Evolutionary conservation across 2,888 invertebrate species (phyloP).

Genomic region (Coleophora deauratella): DNA sequence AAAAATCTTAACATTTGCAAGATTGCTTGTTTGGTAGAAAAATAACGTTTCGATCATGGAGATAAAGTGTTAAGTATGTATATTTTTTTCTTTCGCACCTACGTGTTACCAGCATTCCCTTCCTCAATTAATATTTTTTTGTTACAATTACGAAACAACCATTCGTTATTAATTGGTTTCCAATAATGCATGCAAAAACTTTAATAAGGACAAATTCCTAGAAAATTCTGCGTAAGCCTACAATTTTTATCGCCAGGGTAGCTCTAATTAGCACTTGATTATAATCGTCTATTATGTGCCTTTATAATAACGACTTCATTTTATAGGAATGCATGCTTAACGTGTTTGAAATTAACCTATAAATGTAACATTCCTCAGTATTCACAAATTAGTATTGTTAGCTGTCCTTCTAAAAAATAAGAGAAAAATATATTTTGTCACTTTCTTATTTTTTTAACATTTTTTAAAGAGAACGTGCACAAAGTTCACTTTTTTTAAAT

Average conservation of each 20-base stretch:
- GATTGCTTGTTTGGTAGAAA: no score
- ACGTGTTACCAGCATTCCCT: no score
- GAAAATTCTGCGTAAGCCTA: conserved; percentile 4
- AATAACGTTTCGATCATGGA: no score
- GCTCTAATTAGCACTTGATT: conserved; percentile 8
- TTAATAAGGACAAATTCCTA: conserved; percentile 17
- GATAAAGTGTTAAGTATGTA: no score
- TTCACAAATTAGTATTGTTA: no score
- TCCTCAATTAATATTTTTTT: conserved; percentile 18
- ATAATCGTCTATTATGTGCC: conserved; percentile 4
- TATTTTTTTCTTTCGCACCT: no score
- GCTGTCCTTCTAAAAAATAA: no score
- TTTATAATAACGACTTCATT: conserved; percentile 5
- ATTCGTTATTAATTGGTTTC: conserved; percentile 17
- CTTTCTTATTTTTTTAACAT: no score
- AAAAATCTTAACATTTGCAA: no score
- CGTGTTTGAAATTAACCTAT: conserved; percentile 3
- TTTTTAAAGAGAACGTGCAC: no score
- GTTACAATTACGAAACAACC: conserved; percentile 15
- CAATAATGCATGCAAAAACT: conserved; percentile 16
- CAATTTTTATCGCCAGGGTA: conserved; percentile 7
- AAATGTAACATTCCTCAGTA: not conserved
- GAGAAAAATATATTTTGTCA: no score
- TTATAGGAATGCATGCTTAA: conserved; percentile 7
- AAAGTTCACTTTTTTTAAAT: no score